These are phyloP conservation scores for Rhincodon typus DNA, from an alignment of 2,797 vertebrate species.

Conservation along the genomic window DNA sequence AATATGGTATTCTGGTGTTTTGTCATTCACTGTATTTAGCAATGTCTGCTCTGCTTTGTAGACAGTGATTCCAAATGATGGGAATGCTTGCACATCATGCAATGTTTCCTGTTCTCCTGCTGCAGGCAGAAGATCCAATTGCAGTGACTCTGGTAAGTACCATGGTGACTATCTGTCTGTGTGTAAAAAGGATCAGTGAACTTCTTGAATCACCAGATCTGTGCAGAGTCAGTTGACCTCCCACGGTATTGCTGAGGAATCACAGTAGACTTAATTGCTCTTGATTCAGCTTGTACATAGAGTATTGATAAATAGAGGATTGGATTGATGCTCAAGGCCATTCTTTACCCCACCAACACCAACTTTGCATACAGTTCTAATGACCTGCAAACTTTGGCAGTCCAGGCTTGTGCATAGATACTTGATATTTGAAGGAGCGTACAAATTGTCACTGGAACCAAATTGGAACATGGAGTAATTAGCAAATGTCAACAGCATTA, in stretches of 20 bases:
- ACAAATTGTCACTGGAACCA: neutral
- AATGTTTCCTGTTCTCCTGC: conserved; percentile 20
- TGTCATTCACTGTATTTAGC: neutral
- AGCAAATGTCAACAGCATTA: neutral
- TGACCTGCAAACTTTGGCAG: neutral
- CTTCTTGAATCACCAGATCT: neutral
- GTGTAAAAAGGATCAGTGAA: neutral
- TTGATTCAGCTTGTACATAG: neutral
- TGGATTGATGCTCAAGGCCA: neutral
- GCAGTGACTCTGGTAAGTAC: conserved; percentile 28
- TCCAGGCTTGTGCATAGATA: neutral
- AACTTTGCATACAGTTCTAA: neutral
- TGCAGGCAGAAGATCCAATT: neutral
- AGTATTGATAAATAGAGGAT: neutral
- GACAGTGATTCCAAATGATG: neutral
- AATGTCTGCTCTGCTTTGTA: neutral
- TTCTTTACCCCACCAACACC: neutral
- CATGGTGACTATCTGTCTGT: neutral
- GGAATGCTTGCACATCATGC: conserved; percentile 24
- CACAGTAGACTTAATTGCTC: neutral
- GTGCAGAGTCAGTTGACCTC: neutral
- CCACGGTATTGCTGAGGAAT: neutral
- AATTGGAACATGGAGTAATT: neutral
- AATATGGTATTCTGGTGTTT: neutral
- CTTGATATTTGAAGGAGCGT: neutral